Evolutionary conservation across 2,888 invertebrate genomes (phyloP), one percentile per base, ranked within the genome.

Genomic region (Aquatica leii): DNA sequence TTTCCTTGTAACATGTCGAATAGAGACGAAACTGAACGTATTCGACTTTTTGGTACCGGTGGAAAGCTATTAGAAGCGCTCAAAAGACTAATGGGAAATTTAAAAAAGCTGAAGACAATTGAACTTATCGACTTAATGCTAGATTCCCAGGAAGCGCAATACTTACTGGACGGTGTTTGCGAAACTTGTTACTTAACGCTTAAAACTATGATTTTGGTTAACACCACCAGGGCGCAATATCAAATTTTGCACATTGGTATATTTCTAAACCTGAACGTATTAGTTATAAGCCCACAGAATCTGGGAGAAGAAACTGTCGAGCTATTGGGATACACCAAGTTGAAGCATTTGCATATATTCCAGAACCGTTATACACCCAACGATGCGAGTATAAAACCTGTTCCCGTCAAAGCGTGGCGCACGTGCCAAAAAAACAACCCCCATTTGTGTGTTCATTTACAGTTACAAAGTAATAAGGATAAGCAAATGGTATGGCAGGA

Each of bases 11-110:
- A 90, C 70, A 88, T 90, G 87, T 86, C 88, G 0, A 85, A 83
- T 43, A 82, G 85, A 46, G 86, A 86, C 40, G 87, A 89, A 76
- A 85, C 85, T 0, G 88, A 88, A 73, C 81, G 86, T 65, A 81
- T 87, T 41, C 82, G 87, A 68, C 82, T 93, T 0, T 92, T 91
- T 76, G 94, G 94, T 24, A 94, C 94, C 0, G 92, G 92, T 76
- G 86, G 87, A n/a, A 87, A 89, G 78, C 77, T 90, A 8, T 75
- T 91, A 9, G 87, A 85, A 65, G 86, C 88, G 0, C 77, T 91
- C 0, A 90, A 90, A 77, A 83, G 88, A 63, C 81, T 94, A 2
- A 86, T 93, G 83, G 81, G 84, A 1, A 89, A 90, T 74, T 80
- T 94, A 37, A 83, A 82, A 43, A 84, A 86, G 66, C 78, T 94